Evolutionary conservation across 1,140 invertebrate genomes (phyloP), one percentile per base, ranked within the genome.

Genomic region (Anthonomus grandis): DNA sequence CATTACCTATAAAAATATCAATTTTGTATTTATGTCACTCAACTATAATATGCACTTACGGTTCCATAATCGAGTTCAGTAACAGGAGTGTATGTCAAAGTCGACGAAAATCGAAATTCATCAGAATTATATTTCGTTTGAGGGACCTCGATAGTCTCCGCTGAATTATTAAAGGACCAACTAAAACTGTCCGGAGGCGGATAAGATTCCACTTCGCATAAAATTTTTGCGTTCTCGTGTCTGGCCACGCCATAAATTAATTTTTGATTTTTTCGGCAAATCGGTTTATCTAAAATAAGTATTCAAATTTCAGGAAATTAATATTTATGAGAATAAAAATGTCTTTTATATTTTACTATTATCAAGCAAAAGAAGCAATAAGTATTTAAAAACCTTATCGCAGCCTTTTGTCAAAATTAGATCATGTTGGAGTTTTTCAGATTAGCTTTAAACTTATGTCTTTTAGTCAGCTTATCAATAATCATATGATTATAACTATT

Each of bases 141-240:
- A 13, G 84, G 81, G 64, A 92, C 84, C 64, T 91, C 88, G 46
- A 86, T 81, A 53, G 83, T 84, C 63, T 90, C 86, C 10, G 87
- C 86, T 2, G 90, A 90, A 73, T 90, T 92, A 74, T 94, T 94
- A 71, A 94, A 91, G 22, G 87, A 84, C 92, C 92, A 95, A 59
- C 87, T 85, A 72, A 93, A 94, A 50, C 80, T 85, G 59, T 88
- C 83, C 15, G 90, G 88, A 10, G 85, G 80, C 12, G 92, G 91
- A 74, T 88, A 91, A 10, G 91, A 86, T 63, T 93, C 89, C 12
- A 95, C 91, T 75, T 87, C 84, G 72, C 92, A 95, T 46, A 86
- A 74, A 38, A 95, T 83, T 62, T 83, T 82, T 0, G 86, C 87
- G 22, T 86, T 82, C 72, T 95, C 91, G 66, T 88, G 84, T 42